phyloP scores from a whole-genome alignment of 2,888 invertebrate species.

The Platerodrilus igneus region DNA sequence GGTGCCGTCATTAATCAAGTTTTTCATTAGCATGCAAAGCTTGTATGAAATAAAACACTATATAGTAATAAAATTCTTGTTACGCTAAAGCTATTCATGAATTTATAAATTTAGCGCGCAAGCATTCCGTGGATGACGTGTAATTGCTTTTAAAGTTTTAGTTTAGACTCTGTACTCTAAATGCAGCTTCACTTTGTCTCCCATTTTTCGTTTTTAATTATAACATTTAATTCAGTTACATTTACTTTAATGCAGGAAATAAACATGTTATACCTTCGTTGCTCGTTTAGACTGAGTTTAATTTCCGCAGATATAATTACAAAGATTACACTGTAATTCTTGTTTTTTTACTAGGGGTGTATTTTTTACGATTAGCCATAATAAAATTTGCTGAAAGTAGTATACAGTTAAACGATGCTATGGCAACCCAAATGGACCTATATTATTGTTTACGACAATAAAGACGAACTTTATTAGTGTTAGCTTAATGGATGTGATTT shows the following conservation, averaged over 20 bases:
- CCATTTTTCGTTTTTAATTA: slow-evolving; percentile 14
- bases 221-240: slow-evolving; percentile 16
- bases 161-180: slow-evolving; percentile 5
- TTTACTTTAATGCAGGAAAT: slow-evolving; percentile 13
- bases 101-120: slow-evolving; percentile 14
- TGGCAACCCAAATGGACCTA: too few species aligned
- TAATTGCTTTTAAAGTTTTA: slow-evolving; percentile 5
- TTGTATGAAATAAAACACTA: slow-evolving; percentile 15
- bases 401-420: too few species aligned
- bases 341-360: too few species aligned
- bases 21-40: slow-evolving; percentile 22
- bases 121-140: slow-evolving; percentile 8
- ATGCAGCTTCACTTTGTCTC: slow-evolving; percentile 1
- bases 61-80: slow-evolving; percentile 11
- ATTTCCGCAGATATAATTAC: slow-evolving; percentile 21
- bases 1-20: slow-evolving; percentile 24
- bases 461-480: too few species aligned
- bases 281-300: slow-evolving; percentile 18
- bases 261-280: slow-evolving; percentile 16
- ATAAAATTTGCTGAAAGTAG: too few species aligned
- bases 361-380: too few species aligned
- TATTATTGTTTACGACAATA: too few species aligned
- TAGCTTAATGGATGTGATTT: too few species aligned
- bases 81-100: slow-evolving; percentile 11
- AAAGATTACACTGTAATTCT: slow-evolving; percentile 20